Conservation (phyloP, 2,113 vertebrate species). For the Tauraco erythrolophus region DNA sequence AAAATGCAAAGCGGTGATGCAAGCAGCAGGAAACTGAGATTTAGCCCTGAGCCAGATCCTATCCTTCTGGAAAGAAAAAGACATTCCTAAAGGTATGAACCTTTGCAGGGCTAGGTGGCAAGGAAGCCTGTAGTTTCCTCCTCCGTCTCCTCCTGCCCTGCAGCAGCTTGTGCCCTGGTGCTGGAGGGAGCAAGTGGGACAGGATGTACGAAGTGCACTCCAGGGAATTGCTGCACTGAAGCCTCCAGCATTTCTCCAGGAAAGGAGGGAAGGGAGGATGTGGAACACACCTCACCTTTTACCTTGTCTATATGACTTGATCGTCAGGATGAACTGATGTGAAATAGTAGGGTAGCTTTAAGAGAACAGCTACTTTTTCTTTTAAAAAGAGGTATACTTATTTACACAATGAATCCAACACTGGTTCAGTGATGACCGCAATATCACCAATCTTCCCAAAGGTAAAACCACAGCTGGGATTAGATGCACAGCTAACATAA, state of each 20-base stretch:
- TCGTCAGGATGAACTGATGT: background rate
- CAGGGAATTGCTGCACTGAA: background rate
- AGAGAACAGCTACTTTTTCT: background rate
- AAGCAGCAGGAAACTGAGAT: background rate
- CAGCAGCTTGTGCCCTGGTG: rapidly evolving
- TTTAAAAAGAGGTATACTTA: background rate
- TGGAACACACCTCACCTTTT: background rate
- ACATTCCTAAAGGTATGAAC: background rate
- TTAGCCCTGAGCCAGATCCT: background rate
- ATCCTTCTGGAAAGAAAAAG: background rate
- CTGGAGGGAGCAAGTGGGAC: background rate
- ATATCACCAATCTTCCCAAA: background rate
- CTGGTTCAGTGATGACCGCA: rapidly evolving
- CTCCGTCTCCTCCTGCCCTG: background rate
- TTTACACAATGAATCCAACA: background rate
- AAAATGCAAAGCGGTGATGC: background rate
- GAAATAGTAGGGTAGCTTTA: background rate
- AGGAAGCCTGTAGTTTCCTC: background rate
- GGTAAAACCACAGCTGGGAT: background rate
- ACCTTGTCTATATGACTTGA: background rate
- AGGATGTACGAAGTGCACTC: background rate
- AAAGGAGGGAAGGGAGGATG: background rate
- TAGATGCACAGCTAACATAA: background rate
- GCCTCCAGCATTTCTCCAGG: background rate
- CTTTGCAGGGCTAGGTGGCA: background rate